These are phyloP conservation scores for Tetragonula clypearis DNA, from an alignment of 1,140 invertebrate species.

Conservation along the genomic window DNA sequence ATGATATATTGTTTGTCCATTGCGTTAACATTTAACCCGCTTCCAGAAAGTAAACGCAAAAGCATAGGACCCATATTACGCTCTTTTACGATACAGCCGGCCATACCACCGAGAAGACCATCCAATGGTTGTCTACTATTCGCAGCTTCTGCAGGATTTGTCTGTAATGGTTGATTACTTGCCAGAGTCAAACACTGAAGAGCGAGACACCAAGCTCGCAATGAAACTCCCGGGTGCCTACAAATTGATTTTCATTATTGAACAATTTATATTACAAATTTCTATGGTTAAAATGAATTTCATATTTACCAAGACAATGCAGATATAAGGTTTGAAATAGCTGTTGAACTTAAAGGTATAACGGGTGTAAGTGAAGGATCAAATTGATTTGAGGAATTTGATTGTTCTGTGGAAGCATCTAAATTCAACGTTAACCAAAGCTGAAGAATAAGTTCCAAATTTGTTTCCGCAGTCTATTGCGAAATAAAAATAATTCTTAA, in stretches of 20 bases:
- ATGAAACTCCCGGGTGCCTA: constrained; percentile 85
- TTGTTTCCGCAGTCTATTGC: constrained; percentile 81
- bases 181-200: constrained; percentile 85
- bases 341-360: constrained; percentile 87
- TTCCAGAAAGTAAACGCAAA: constrained; percentile 87
- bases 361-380: constrained; percentile 86
- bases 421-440: constrained; percentile 92
- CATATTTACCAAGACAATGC: constrained; percentile 83
- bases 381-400: constrained; percentile 78
- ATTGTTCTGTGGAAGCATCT: constrained; percentile 79
- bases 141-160: constrained; percentile 70
- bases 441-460: constrained; percentile 90
- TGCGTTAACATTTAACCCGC: constrained; percentile 81
- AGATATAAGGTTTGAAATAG: constrained; percentile 87
- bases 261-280: not conserved
- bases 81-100: constrained; percentile 86
- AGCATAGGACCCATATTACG: constrained; percentile 88
- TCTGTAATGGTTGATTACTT: constrained; percentile 80
- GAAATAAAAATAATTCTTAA: constrained; percentile 9
- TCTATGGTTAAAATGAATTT: not conserved
- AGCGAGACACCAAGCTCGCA: constrained; percentile 89
- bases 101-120: constrained; percentile 80
- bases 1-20: constrained; percentile 82
- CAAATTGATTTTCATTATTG: constrained; percentile 27
- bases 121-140: constrained; percentile 73